Evolutionary conservation across 2,888 invertebrate genomes (phyloP).

Genomic region (Cryptosula pallasiana): DNA sequence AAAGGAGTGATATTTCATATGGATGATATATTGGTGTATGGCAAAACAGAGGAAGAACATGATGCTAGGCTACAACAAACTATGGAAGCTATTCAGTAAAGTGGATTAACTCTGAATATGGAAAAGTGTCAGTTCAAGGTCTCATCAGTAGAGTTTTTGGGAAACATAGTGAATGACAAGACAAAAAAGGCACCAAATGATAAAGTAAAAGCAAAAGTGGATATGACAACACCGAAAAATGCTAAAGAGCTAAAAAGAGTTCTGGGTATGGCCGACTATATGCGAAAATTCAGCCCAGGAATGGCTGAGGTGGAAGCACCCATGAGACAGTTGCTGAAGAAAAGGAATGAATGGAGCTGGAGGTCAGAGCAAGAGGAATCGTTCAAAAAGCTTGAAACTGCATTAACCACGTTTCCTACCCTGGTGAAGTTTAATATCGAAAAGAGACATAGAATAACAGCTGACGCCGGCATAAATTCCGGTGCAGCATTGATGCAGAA

Average conservation of each 20-base stretch:
- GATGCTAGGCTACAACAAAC: slow-evolving; percentile 27
- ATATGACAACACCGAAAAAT: neutral
- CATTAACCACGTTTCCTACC: slow-evolving; percentile 28
- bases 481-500: too few relatives aligned
- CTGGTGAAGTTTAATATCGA: slow-evolving; percentile 28
- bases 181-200: slow-evolving; percentile 27
- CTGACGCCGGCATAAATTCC: slow-evolving; percentile 25
- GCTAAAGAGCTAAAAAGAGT: neutral
- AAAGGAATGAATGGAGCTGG: slow-evolving; percentile 26
- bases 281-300: slow-evolving; percentile 30
- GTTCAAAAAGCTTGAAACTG: slow-evolving; percentile 26
- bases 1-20: slow-evolving; percentile 28
- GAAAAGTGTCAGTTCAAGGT: slow-evolving; percentile 28
- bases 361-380: slow-evolving; percentile 23
- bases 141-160: slow-evolving; percentile 29
- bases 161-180: slow-evolving; percentile 28
- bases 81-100: slow-evolving; percentile 28
- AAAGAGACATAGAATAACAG: slow-evolving; percentile 23
- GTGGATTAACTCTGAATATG: slow-evolving; percentile 29
- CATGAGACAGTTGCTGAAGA: slow-evolving; percentile 28
- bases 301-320: slow-evolving; percentile 29
- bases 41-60: neutral
- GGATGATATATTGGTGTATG: slow-evolving; percentile 28
- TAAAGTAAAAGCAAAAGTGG: neutral
- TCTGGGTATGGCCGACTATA: slow-evolving; percentile 28